Evolutionary conservation across 2,888 invertebrate species (phyloP).

Genomic region (Agrochola litura): DNA sequence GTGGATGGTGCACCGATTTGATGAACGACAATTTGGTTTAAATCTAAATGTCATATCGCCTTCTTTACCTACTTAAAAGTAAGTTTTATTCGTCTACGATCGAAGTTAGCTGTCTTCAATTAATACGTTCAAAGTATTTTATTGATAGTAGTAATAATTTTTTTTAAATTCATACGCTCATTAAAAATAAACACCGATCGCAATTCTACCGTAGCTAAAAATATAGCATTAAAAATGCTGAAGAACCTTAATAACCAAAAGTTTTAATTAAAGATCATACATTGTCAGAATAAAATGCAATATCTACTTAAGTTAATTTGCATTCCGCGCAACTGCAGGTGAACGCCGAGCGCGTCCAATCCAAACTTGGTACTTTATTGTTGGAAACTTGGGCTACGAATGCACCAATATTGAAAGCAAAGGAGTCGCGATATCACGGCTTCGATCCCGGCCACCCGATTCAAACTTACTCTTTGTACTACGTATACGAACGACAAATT

Average conservation of each 20-base stretch:
- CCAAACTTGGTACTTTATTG: slow-evolving; percentile 53
- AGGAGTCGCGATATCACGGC: slow-evolving; percentile 45
- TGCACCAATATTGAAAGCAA: slow-evolving; percentile 41
- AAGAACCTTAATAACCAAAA: not conserved
- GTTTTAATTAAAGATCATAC: slow-evolving; percentile 33
- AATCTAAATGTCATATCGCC: not conserved
- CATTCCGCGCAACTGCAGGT: slow-evolving; percentile 50
- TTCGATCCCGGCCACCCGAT: slow-evolving; percentile 1
- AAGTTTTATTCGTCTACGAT: not conserved
- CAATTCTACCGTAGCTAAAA: not conserved
- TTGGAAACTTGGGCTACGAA: slow-evolving; percentile 34
- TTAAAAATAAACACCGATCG: not conserved
- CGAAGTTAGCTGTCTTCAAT: not conserved
- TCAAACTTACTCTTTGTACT: slow-evolving; percentile 14
- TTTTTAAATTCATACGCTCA: not conserved
- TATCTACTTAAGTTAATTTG: slow-evolving; percentile 47
- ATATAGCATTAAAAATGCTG: not conserved
- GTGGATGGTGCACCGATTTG: not conserved
- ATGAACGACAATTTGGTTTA: not conserved
- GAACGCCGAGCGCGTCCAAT: slow-evolving; percentile 34
- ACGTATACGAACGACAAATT: not conserved
- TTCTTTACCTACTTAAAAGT: not conserved
- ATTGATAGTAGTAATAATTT: not conserved
- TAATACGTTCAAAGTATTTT: not conserved
- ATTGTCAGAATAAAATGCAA: slow-evolving; percentile 29